Conservation (phyloP, 2,888 invertebrate genomes). For the Eucriotettix oculatus region DNA sequence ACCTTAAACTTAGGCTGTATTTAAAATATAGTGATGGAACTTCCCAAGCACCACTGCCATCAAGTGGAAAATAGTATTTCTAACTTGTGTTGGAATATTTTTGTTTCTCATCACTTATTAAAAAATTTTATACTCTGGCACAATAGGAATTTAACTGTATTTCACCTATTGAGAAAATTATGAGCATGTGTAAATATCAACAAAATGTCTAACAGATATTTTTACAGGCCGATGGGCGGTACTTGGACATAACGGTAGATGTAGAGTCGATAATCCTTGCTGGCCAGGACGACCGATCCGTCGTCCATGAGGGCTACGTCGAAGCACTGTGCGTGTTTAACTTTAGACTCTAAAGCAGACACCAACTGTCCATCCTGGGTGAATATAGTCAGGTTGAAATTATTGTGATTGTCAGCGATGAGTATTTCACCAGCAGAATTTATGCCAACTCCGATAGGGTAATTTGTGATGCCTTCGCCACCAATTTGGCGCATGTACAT, state of each 20-base stretch:
- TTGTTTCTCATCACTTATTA: too few relatives aligned
- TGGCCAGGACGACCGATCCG: slow-evolving; percentile 94
- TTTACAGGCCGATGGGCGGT: slow-evolving; percentile 68
- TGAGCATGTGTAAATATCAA: not conserved
- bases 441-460: slow-evolving; percentile 98
- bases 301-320: slow-evolving; percentile 99
- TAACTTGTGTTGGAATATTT: too few relatives aligned
- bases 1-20: too few relatives aligned
- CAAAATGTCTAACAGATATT: not conserved
- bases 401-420: slow-evolving; percentile 99
- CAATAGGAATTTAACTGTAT: too few relatives aligned
- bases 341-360: slow-evolving; percentile 96
- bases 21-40: too few relatives aligned
- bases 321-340: slow-evolving; percentile 99
- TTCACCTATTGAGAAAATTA: too few relatives aligned
- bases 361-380: slow-evolving; percentile 94
- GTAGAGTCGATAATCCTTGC: slow-evolving; percentile 98
- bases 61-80: too few relatives aligned
- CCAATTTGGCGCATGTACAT: slow-evolving; percentile 93
- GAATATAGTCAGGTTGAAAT: slow-evolving; percentile 98
- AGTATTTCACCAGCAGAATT: slow-evolving; percentile 93
- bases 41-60: too few relatives aligned
- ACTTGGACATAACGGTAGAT: slow-evolving; percentile 97
- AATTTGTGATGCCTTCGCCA: slow-evolving; percentile 97
- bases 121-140: too few relatives aligned